A percentile compares a stretch with the other conserved stretches of the same genome.
Evolutionary conservation across 1,140 invertebrate species (phyloP).

Genomic region (Dreissena polymorpha): DNA sequence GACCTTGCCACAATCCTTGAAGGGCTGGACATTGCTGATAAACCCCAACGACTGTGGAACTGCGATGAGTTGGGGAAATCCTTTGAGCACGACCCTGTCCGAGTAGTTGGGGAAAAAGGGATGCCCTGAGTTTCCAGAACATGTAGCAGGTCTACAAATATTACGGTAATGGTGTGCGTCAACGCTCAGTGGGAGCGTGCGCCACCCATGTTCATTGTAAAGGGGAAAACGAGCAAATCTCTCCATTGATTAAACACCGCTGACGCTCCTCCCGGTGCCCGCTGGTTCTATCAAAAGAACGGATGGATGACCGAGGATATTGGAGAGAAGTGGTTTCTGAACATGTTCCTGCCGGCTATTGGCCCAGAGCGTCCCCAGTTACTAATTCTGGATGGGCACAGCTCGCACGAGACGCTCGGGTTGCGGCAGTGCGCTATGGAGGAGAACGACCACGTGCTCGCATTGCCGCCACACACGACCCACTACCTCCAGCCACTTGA

Average conservation of each 20-base stretch:
- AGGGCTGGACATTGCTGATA: not conserved
- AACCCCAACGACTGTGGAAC: slow-evolving; percentile 47
- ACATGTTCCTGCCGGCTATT: slow-evolving; percentile 56
- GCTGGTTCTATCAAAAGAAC: slow-evolving; percentile 58
- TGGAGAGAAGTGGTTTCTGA: slow-evolving; percentile 58
- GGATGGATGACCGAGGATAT: slow-evolving; percentile 59
- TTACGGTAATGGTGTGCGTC: slow-evolving; percentile 58
- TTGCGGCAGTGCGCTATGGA: slow-evolving; percentile 51
- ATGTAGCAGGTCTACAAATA: slow-evolving; percentile 36
- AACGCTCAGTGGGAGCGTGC: slow-evolving; percentile 47
- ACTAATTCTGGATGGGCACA: slow-evolving; percentile 60
- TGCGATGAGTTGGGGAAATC: slow-evolving; percentile 39
- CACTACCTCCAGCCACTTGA: slow-evolving; percentile 34
- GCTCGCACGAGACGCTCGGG: slow-evolving; percentile 49
- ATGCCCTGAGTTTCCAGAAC: slow-evolving; percentile 17
- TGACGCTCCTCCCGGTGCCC: slow-evolving; percentile 28
- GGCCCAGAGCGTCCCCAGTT: too few relatives aligned
- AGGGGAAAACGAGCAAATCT: slow-evolving; percentile 52
- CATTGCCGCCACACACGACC: slow-evolving; percentile 54
- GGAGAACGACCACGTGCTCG: slow-evolving; percentile 48
- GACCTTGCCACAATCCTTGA: slow-evolving; percentile 18
- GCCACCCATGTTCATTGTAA: slow-evolving; percentile 49
- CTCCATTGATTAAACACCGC: slow-evolving; percentile 49
- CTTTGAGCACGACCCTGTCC: slow-evolving; percentile 31
- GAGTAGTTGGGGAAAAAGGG: slow-evolving; percentile 46